A percentile compares a stretch with the other conserved stretches of the same genome.
These are phyloP conservation scores for Rhynchonycteris naso DNA, from an alignment of 2,797 vertebrate species.

Conservation along the genomic window DNA sequence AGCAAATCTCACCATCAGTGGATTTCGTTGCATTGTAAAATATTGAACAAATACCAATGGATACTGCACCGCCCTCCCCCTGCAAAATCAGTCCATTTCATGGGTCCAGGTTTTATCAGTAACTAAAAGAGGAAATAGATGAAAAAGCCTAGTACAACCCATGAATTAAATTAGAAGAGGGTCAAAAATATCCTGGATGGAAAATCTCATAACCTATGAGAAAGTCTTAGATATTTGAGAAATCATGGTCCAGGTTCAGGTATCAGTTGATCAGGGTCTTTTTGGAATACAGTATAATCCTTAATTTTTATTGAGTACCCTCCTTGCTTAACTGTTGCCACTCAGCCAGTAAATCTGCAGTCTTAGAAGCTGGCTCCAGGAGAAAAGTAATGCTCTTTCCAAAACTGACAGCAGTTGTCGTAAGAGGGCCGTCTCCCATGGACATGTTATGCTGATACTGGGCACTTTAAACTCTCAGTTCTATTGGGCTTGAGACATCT, in stretches of 20 bases:
- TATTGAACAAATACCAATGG: neutral
- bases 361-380: neutral
- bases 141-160: neutral
- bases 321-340: constrained; percentile 28
- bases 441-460: neutral
- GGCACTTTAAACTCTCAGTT: neutral
- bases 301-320: constrained; percentile 20
- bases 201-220: constrained; percentile 33
- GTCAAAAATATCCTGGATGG: constrained; percentile 11
- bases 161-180: constrained; percentile 13
- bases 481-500: neutral
- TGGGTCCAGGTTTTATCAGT: neutral
- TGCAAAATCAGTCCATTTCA: neutral
- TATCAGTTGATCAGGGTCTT: neutral
- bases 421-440: neutral
- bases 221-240: neutral
- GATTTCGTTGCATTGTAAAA: neutral
- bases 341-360: neutral
- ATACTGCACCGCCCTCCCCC: too few species aligned
- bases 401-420: neutral
- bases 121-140: constrained; percentile 22
- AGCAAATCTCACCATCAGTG: neutral
- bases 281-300: constrained; percentile 52
- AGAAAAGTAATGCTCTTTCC: constrained; percentile 3
- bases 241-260: constrained; percentile 26